A percentile compares a stretch with the other conserved stretches of the same genome.
Evolutionary conservation across 2,888 invertebrate species (phyloP).

Genomic region (Gasteruption jaculator): DNA sequence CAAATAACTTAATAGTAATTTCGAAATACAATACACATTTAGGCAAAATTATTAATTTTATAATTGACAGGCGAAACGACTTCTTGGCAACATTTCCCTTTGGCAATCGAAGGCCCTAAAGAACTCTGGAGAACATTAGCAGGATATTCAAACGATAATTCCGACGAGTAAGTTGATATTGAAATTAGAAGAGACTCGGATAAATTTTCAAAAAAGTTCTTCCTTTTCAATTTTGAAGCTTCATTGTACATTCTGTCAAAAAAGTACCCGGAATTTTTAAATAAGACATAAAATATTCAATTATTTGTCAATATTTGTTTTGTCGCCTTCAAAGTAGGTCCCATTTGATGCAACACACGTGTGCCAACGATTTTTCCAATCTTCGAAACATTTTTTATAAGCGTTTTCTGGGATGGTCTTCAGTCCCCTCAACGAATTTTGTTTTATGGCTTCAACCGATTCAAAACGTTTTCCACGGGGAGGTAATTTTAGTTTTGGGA

Average conservation of each 20-base stretch:
- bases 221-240: too few species aligned
- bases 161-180: slow-evolving; percentile 32
- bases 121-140: slow-evolving; percentile 44
- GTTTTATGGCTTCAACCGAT: too few species aligned
- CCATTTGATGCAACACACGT: too few species aligned
- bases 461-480: too few species aligned
- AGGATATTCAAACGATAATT: slow-evolving; percentile 34
- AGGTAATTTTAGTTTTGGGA: too few species aligned
- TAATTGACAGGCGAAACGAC: slow-evolving; percentile 23
- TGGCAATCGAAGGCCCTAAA: slow-evolving; percentile 42
- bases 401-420: too few species aligned
- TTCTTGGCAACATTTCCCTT: slow-evolving; percentile 40
- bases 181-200: background rate
- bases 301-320: background rate
- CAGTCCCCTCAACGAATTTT: too few species aligned
- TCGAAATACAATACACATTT: background rate
- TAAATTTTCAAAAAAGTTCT: background rate
- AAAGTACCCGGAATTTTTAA: too few species aligned
- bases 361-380: too few species aligned
- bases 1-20: background rate
- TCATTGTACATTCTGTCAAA: too few species aligned
- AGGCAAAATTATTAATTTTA: background rate
- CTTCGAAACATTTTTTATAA: too few species aligned
- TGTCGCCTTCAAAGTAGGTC: too few species aligned
- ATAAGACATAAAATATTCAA: background rate